A percentile compares a stretch with the other conserved stretches of the same genome.
Conservation (phyloP, 2,113 vertebrate species). For the Myxocyprinus asiaticus region DNA sequence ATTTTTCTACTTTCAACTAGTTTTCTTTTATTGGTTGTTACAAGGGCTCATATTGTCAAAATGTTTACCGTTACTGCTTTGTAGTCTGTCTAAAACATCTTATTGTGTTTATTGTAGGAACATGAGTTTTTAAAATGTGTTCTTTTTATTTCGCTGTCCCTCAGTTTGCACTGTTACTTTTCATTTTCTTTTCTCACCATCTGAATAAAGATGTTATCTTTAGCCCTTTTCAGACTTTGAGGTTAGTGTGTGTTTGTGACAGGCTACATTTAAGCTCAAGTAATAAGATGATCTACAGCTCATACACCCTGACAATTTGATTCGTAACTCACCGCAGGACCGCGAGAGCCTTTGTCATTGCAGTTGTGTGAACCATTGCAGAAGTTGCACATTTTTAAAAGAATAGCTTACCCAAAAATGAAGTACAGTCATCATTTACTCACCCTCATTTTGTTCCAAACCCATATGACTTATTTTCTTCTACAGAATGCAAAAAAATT, state of each 20-base stretch:
- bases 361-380: no score
- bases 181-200: neutral
- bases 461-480: no score
- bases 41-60: constrained; percentile 1
- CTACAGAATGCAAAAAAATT: no score
- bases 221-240: neutral
- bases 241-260: neutral
- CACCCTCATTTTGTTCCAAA: no score
- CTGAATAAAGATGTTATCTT: constrained; percentile 1
- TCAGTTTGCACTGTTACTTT: neutral
- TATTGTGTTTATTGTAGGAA: neutral
- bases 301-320: constrained; percentile 29
- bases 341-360: no score
- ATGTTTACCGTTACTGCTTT: constrained; percentile 28
- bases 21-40: constrained; percentile 28
- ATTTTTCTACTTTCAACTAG: constrained; percentile 15
- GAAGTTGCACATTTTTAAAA: no score
- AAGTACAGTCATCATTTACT: no score
- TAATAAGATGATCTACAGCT: constrained; percentile 5
- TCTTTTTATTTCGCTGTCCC: neutral
- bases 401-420: no score
- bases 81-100: neutral
- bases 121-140: no score
- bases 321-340: neutral
- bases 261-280: neutral